These are phyloP conservation scores for Drosophila bipectinata DNA, from an alignment of 1,140 invertebrate genomes.

Conservation along the genomic window DNA sequence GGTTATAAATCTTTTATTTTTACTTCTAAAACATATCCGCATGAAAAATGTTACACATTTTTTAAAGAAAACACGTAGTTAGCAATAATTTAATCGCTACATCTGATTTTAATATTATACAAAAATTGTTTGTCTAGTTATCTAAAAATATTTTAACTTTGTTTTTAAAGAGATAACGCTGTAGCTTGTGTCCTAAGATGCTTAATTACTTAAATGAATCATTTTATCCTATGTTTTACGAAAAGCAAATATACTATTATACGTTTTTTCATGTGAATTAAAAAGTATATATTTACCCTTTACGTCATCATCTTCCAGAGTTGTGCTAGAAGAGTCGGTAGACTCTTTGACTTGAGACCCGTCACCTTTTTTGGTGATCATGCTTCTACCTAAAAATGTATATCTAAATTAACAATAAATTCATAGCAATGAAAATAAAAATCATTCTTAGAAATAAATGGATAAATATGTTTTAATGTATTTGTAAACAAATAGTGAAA, in stretches of 20 bases:
- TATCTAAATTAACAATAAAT: not conserved
- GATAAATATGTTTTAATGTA: no score
- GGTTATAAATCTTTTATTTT: no score
- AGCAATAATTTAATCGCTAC: no score
- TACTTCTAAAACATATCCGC: no score
- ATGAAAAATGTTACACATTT: no score
- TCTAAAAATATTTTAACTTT: no score
- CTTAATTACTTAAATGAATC: not conserved
- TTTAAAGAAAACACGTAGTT: no score
- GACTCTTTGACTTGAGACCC: conserved; percentile 98
- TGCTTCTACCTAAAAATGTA: conserved; percentile 85
- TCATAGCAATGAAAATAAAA: not conserved
- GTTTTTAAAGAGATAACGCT: not conserved
- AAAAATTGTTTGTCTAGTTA: no score
- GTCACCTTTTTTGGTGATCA: conserved; percentile 96
- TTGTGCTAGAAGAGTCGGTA: conserved; percentile 95
- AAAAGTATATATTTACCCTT: conserved; percentile 88
- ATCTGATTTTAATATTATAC: no score
- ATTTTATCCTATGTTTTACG: not conserved
- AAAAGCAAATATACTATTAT: not conserved
- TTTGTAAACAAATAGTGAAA: no score
- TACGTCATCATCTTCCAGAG: conserved; percentile 93
- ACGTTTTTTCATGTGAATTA: not conserved
- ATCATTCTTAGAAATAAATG: no score
- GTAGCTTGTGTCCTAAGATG: not conserved